Conservation (phyloP, 2,113 vertebrate species). For the Cygnus atratus region DNA sequence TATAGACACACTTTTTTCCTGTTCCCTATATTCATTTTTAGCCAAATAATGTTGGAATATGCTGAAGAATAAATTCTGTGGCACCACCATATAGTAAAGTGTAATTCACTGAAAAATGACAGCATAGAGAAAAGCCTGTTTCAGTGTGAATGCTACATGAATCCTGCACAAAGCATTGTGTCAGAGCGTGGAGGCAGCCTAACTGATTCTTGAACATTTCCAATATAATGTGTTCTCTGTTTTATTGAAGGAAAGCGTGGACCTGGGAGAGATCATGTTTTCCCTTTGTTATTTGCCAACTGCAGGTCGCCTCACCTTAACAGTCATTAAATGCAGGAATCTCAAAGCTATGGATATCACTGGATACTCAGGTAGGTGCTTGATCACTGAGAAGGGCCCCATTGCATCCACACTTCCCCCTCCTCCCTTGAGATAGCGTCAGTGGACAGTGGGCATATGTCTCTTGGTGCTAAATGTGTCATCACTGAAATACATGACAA, state of each 20-base stretch:
- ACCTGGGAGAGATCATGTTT: slow-evolving; percentile 99
- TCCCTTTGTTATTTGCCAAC: slow-evolving; percentile 98
- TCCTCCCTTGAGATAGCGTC: not conserved
- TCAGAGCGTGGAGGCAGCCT: not conserved
- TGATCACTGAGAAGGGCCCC: not conserved
- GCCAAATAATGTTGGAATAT: not conserved
- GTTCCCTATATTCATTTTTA: not conserved
- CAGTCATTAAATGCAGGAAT: slow-evolving; percentile 98
- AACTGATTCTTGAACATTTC: not conserved
- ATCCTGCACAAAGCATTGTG: accelerated
- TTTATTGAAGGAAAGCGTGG: slow-evolving; percentile 92
- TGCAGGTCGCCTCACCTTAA: slow-evolving; percentile 94
- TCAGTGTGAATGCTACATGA: not conserved
- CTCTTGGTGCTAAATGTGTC: not conserved
- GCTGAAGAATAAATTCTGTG: not conserved
- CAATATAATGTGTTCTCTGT: slow-evolving; percentile 61
- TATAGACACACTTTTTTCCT: not conserved
- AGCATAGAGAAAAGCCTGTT: not conserved
- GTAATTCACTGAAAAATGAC: not conserved
- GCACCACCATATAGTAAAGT: accelerated
- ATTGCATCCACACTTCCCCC: not conserved
- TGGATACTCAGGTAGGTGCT: slow-evolving; percentile 91
- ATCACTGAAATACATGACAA: not conserved
- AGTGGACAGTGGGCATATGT: accelerated
- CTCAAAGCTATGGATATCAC: slow-evolving; percentile 99